Evolutionary conservation across 2,113 vertebrate species (phyloP).

Genomic region (Equus quagga): DNA sequence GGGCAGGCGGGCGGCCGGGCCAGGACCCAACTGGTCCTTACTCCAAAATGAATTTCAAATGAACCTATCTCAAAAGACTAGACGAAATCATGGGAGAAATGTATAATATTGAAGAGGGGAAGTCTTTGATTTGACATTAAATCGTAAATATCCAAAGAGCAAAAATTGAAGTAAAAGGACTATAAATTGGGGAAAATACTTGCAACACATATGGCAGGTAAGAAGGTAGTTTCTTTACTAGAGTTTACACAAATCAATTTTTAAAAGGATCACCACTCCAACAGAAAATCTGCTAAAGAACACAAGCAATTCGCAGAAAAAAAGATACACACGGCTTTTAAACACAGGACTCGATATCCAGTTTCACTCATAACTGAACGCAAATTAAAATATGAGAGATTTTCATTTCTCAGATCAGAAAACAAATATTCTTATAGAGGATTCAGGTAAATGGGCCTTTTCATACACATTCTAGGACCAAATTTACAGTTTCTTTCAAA

Average conservation of each 20-base stretch:
- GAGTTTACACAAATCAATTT: conserved; percentile 36
- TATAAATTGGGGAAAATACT: not conserved
- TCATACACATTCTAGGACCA: not conserved
- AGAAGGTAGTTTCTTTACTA: conserved; percentile 45
- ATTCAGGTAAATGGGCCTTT: not conserved
- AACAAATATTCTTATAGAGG: not conserved
- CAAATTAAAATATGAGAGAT: conserved; percentile 18
- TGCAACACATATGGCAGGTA: not conserved
- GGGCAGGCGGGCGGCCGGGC: fast-evolving
- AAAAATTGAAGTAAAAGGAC: not conserved
- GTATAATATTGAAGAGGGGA: not conserved
- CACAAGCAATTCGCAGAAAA: not conserved
- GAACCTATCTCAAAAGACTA: not conserved
- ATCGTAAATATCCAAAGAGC: not conserved
- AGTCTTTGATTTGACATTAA: not conserved
- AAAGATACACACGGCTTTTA: not conserved
- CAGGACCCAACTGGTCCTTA: not conserved
- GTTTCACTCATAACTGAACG: not conserved
- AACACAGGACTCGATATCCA: not conserved
- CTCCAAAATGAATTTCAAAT: not conserved
- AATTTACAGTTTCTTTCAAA: not conserved
- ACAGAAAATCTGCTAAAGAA: conserved; percentile 12
- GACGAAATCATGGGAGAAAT: not conserved
- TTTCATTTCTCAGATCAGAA: conserved; percentile 18
- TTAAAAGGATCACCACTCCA: not conserved